Percentiles rank a stretch among this genome's conserved stretches.
Evolutionary conservation across 2,888 invertebrate species (phyloP).

Genomic region (Oligia strigilis): DNA sequence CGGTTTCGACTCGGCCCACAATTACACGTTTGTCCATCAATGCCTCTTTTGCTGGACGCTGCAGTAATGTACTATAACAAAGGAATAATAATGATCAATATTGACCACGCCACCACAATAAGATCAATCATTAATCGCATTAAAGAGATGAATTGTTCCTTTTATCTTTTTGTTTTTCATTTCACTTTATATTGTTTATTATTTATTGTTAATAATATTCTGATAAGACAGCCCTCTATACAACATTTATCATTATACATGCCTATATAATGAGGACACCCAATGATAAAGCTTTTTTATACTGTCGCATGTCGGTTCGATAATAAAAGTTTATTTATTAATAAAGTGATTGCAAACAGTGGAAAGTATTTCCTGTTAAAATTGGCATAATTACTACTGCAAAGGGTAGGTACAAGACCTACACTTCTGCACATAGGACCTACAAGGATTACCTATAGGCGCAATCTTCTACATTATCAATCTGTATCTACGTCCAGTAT

Average conservation of each 20-base stretch:
- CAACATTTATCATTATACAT: no score
- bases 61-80: not conserved
- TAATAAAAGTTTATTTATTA: constrained; percentile 8
- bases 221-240: constrained; percentile 42
- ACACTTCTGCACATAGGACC: no score
- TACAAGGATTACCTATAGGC: not conserved
- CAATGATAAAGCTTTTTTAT: constrained; percentile 20
- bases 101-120: constrained; percentile 9
- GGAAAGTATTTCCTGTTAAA: not conserved
- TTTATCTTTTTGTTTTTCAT: constrained; percentile 58
- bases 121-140: constrained; percentile 24
- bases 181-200: constrained; percentile 40
- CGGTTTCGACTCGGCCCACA: no score
- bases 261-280: constrained; percentile 29
- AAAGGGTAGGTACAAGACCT: not conserved
- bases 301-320: not conserved
- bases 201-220: constrained; percentile 38
- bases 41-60: no score
- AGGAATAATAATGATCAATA: constrained; percentile 6
- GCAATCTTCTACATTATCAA: not conserved
- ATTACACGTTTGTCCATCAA: no score
- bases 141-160: constrained; percentile 29
- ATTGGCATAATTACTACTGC: not conserved
- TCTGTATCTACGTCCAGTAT: not conserved
- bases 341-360: not conserved